Percentiles rank a stretch among this genome's conserved stretches.
phyloP scores from a whole-genome alignment of 1,140 invertebrate species.

The Andrena cerasifolii region DNA sequence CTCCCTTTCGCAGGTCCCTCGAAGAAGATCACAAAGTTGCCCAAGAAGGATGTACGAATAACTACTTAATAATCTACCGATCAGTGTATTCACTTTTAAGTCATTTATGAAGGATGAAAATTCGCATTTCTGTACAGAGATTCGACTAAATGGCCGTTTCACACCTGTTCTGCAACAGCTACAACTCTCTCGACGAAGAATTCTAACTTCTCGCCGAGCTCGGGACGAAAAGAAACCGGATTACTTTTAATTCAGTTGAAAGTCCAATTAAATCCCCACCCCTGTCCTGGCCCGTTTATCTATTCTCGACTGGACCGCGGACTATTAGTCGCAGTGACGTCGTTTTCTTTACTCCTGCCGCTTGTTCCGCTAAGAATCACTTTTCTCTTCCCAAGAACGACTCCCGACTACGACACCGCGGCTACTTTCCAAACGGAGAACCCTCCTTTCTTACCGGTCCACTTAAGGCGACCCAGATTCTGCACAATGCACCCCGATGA shows the following conservation, averaged over 20 bases:
- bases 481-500: constrained; percentile 27
- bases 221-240: not conserved
- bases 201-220: not conserved
- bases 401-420: constrained; percentile 14
- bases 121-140: too few relatives aligned
- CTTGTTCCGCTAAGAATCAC: constrained; percentile 2
- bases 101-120: too few relatives aligned
- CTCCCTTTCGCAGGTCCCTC: too few relatives aligned
- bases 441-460: not conserved
- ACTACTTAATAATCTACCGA: too few relatives aligned
- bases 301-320: not conserved
- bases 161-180: not conserved
- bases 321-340: constrained; percentile 22
- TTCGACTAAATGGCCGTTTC: too few relatives aligned
- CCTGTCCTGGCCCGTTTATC: constrained; percentile 22
- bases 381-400: not conserved
- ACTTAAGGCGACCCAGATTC: constrained; percentile 33
- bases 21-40: too few relatives aligned
- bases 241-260: constrained; percentile 30
- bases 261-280: constrained; percentile 10
- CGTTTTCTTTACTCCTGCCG: not conserved
- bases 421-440: not conserved
- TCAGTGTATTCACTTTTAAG: too few relatives aligned
- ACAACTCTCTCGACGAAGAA: not conserved
- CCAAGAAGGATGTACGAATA: too few relatives aligned